Evolutionary conservation across 2,113 vertebrate genomes (phyloP), one percentile per base, ranked within the genome.

Genomic region (Sphaerodactylus townsendi): DNA sequence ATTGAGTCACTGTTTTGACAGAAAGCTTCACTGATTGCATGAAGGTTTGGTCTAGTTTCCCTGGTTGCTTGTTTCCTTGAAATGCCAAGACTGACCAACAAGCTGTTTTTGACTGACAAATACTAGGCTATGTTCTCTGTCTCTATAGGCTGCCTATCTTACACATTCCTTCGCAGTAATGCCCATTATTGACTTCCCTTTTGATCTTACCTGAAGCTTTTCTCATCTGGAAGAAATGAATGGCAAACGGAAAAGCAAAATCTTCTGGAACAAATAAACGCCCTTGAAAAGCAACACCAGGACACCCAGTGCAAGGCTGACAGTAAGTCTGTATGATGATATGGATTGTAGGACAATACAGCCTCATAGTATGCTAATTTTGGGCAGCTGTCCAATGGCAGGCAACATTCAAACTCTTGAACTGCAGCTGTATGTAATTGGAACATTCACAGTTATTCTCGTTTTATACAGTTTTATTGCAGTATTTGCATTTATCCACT

Each of bases 211-310:
- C 73, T 86, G 79, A 86, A 99, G 98, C 95, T 97, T 80, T 96
- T 99, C 87, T 95, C 95, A 62, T 93, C 94, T n/a, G 98, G 98
- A 95, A 96, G 94, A 92, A 93, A 87, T 11, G 92, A 93, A 23
- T 96, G 97, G 95, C 95, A 66, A 88, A 95, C 90, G 90, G 95
- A 96, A 77, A 96, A 97, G 77, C 95, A 97, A 28, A 91, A 90
- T 33, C 90, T 96, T 17, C 94, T 96, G 71, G 96, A 96, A 83
- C 96, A 94, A 11, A 87, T 96, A 74, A 91, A 84, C 82, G 77
- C 56, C 0, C 92, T 98, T 83, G 96, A 98, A 83, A 96, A 97
- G 86, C 95, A 97, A 62, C 93, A 97, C 53, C 95, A 92, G 81
- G 97, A 98, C 19, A 91, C 94, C 28, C 92, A 94, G 77, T 95